Base-by-base conservation (phyloP, 2,888 invertebrate genomes). In the Parthenolecanium corni region DNA sequence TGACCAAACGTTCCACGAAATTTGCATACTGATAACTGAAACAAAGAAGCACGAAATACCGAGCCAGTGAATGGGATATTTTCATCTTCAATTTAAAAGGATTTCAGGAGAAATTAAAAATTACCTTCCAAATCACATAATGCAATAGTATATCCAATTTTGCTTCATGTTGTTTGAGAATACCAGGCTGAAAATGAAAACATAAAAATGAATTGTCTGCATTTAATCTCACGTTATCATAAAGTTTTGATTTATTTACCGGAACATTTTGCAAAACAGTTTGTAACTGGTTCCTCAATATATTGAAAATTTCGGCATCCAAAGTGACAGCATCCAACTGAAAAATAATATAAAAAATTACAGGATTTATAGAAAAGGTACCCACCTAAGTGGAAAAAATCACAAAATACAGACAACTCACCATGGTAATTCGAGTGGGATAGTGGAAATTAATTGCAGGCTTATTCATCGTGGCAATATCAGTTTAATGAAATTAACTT, bases 311-410 rank as follows among this genome's bases (percentile, higher is more conserved):
- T 76, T 91, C 89, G 66, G 79, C 79, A 72, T 92, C 90, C 40
- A 91, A 76, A 69, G 85, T 83, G n/a, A 82, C 77, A 25, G 89
- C 86, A 75, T 90, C 90, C 66, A 89, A 76, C 80, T 86, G 69
- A 9, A 40, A 57, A 18, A 20, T 12, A 14, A 49, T 12, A 12
- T 3, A 5, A 20, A 18, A 18, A 42, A 42, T 42, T 42, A 14
- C 14, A 16, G 5, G 14, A 16, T 16, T 14, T 16, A n/a, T 42
- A 14, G 14, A 14, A 18, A 42, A 9, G 18, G 44, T 14, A 42
- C 3, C 3, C 4, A 42, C 44, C 4, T 4, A 18, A 3, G 14
- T 42, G n/a, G n/a, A n/a, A 42, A 14, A 42, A 18, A 42, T 16
- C 3, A 16, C 5, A 4, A 42, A 42, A 42, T 16, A 16, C 14